phyloP scores from a whole-genome alignment of 1,140 invertebrate species.

The Solenopsis fugax region DNA sequence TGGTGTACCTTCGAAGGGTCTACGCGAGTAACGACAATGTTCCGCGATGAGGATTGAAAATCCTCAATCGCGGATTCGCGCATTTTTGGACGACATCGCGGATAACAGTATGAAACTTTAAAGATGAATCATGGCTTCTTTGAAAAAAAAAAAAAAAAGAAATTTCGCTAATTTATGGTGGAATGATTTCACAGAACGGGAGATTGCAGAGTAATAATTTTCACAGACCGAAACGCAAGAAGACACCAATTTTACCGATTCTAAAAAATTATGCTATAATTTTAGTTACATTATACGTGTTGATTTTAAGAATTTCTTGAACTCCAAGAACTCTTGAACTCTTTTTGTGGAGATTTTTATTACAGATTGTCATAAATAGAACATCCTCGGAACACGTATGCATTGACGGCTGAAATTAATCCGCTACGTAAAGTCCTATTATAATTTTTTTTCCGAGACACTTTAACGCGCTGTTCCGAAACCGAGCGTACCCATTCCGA shows the following conservation, averaged over 20 bases:
- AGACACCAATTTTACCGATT: not conserved
- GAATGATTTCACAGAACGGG: not conserved
- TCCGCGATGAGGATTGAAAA: slow-evolving; percentile 7
- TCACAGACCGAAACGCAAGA: not conserved
- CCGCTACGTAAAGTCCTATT: not conserved
- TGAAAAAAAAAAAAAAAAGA: not conserved
- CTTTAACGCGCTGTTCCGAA: slow-evolving; percentile 25
- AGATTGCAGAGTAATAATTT: not conserved
- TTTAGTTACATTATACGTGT: not conserved
- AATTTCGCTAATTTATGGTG: not conserved
- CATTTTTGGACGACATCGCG: not conserved
- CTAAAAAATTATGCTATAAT: not conserved
- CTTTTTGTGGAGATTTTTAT: not conserved
- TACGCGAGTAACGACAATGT: not conserved
- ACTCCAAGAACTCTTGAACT: not conserved
- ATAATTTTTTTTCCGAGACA: not conserved
- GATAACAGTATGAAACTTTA: not conserved
- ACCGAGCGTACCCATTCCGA: not conserved
- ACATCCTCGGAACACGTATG: not conserved
- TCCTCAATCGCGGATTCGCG: not conserved
- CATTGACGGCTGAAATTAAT: not conserved
- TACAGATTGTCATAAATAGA: not conserved
- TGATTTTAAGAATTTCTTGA: slow-evolving; percentile 1
- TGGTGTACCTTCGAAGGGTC: not conserved
- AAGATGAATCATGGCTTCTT: not conserved